Evolutionary conservation across 2,113 vertebrate genomes (phyloP).

Genomic region (Silurus meridionalis): DNA sequence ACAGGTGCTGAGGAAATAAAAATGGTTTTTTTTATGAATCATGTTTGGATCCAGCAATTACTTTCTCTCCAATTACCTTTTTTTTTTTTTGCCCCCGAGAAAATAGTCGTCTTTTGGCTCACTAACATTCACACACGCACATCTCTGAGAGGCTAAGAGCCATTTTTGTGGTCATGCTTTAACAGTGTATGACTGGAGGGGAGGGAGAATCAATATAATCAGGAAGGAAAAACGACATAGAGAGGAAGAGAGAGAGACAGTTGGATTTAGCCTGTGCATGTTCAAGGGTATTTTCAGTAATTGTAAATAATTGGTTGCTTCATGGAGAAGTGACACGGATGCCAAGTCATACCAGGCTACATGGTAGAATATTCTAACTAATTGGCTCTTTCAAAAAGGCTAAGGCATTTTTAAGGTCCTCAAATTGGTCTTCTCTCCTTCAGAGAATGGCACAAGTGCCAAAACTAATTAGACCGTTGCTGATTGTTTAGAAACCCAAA

Average conservation of each 20-base stretch:
- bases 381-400: slow-evolving; percentile 78
- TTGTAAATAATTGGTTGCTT: slow-evolving; percentile 70
- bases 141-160: slow-evolving; percentile 28
- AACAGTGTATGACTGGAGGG: slow-evolving; percentile 48
- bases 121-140: not conserved
- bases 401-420: slow-evolving; percentile 74
- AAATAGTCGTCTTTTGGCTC: not conserved
- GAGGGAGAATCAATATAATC: slow-evolving; percentile 53
- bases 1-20: slow-evolving; percentile 45
- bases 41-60: slow-evolving; percentile 45
- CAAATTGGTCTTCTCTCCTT: slow-evolving; percentile 75
- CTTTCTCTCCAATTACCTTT: slow-evolving; percentile 30
- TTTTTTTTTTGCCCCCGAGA: slow-evolving; percentile 20
- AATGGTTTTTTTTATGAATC: slow-evolving; percentile 5
- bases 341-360: slow-evolving; percentile 67
- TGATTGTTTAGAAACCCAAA: slow-evolving; percentile 72
- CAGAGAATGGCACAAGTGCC: slow-evolving; percentile 69
- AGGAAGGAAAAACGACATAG: slow-evolving; percentile 28
- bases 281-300: slow-evolving; percentile 67
- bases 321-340: slow-evolving; percentile 65
- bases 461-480: slow-evolving; percentile 75
- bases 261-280: slow-evolving; percentile 48
- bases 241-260: slow-evolving; percentile 29
- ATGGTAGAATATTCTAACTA: slow-evolving; percentile 70
- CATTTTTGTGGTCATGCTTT: slow-evolving; percentile 46